Conservation (phyloP, 53 echinoderm and acorn worm species). For the Luidia sarsii region DNA sequence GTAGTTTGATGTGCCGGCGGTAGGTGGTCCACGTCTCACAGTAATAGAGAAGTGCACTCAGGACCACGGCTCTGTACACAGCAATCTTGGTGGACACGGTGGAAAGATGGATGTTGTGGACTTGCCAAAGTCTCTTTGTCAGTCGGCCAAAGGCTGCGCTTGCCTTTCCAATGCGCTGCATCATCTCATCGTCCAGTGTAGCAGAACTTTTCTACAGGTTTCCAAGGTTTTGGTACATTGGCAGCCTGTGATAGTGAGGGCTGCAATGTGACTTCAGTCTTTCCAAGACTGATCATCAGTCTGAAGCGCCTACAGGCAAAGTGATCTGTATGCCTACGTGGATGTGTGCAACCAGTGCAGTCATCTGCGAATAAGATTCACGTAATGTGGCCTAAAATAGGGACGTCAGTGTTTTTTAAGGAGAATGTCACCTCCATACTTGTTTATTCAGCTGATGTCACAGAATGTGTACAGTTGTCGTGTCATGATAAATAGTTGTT, state of each 20-base stretch:
- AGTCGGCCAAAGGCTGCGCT: slow-evolving; percentile 16
- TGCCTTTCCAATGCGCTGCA: slow-evolving; percentile 4
- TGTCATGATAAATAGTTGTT: no score
- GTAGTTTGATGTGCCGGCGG: slow-evolving; percentile 34
- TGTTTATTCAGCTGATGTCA: no score
- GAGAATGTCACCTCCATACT: no score
- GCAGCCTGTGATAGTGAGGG: neutral
- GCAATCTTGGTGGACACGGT: slow-evolving; percentile 1
- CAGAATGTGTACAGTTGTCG: no score
- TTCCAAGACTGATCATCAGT: slow-evolving; percentile 10
- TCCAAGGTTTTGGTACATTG: neutral
- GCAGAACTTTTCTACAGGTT: slow-evolving; percentile 12
- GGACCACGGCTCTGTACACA: slow-evolving; percentile 31
- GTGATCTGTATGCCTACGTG: neutral
- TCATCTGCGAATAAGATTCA: slow-evolving; percentile 18
- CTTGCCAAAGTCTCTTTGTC: slow-evolving; percentile 1
- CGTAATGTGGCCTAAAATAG: neutral
- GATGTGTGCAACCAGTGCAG: neutral
- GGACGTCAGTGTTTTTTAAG: no score
- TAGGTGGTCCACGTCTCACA: slow-evolving; percentile 36
- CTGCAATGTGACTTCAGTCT: slow-evolving; percentile 25
- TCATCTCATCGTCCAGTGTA: slow-evolving; percentile 27
- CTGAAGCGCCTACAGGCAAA: slow-evolving; percentile 8
- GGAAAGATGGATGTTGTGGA: neutral
- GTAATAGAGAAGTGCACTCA: slow-evolving; percentile 33